phyloP scores from a whole-genome alignment of 2,113 vertebrate genomes.

The Hemiscyllium ocellatum region DNA sequence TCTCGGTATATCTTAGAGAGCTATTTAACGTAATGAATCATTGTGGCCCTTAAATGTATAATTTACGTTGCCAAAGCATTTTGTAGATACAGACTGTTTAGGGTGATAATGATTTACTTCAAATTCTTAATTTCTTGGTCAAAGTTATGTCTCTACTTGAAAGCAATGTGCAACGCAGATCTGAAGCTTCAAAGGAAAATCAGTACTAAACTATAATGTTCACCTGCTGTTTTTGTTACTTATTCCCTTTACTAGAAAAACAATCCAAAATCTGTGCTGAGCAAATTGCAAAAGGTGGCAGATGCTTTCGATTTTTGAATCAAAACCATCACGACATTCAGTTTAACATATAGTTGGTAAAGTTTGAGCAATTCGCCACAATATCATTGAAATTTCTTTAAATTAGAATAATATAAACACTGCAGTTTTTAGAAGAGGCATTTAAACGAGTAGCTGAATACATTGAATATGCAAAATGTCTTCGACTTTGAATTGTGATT shows the following conservation, averaged over 20 bases:
- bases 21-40: background rate
- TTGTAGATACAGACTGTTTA: background rate
- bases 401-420: background rate
- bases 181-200: background rate
- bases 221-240: background rate
- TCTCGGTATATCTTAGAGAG: background rate
- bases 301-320: background rate
- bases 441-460: background rate
- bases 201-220: background rate
- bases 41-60: background rate
- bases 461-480: background rate
- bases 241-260: background rate
- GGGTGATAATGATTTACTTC: background rate
- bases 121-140: background rate
- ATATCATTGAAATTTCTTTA: background rate
- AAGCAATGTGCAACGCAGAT: background rate
- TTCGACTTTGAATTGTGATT: background rate
- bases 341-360: background rate
- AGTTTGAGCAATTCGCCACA: background rate
- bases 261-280: background rate
- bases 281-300: background rate
- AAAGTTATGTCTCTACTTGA: background rate
- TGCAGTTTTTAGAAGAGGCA: background rate
- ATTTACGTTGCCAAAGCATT: background rate
- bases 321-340: background rate